Evolutionary conservation across 2,888 invertebrate genomes (phyloP).

Genomic region (Apodemia duryi): DNA sequence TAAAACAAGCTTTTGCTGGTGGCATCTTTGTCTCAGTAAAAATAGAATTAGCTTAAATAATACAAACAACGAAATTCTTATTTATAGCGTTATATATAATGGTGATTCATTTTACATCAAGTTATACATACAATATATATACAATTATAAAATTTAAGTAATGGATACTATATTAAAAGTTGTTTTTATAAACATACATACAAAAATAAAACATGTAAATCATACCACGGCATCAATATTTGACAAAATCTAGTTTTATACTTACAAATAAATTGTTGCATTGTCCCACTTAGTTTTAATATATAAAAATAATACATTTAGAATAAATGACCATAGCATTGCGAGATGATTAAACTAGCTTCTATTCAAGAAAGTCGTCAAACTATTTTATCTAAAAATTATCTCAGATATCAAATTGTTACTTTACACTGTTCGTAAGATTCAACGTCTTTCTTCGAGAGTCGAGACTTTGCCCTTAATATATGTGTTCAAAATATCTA

Average conservation of each 20-base stretch:
- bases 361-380: slow-evolving; percentile 8
- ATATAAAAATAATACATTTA: slow-evolving; percentile 1
- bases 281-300: slow-evolving; percentile 5
- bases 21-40: no score
- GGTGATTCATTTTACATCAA: not conserved
- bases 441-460: slow-evolving; percentile 45
- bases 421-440: slow-evolving; percentile 59
- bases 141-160: not conserved
- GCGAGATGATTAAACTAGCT: slow-evolving; percentile 5
- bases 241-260: not conserved
- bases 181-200: not conserved
- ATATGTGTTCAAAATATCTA: slow-evolving; percentile 62
- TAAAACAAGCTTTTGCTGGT: no score
- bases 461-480: slow-evolving; percentile 48
- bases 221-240: not conserved
- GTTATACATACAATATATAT: not conserved
- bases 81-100: not conserved
- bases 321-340: slow-evolving; percentile 8
- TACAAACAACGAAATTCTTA: no score
- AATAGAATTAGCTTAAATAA: no score
- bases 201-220: slow-evolving; percentile 3
- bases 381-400: slow-evolving; percentile 3
- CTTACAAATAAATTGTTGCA: slow-evolving; percentile 9
- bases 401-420: slow-evolving; percentile 56
- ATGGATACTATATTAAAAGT: not conserved